phyloP scores from a whole-genome alignment of 2,888 invertebrate species.

The Neoitamus cyanurus region DNA sequence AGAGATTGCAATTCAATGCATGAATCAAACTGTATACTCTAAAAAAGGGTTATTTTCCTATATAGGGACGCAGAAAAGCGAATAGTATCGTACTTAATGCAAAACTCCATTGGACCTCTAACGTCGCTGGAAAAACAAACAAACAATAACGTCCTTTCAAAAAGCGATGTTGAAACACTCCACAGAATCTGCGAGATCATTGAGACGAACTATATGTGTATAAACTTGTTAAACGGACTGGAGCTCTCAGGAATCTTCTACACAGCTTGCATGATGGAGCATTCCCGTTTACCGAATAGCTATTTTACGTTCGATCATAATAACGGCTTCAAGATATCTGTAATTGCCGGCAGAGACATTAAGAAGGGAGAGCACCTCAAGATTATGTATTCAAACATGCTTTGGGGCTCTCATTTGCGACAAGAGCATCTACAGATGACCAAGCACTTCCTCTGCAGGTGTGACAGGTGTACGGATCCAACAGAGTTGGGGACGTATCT shows the following conservation, averaged over 20 bases:
- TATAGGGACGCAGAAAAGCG: slow-evolving; percentile 74
- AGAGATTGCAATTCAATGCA: too few relatives aligned
- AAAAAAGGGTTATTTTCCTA: background rate
- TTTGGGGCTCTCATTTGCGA: slow-evolving; percentile 87
- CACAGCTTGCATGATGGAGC: slow-evolving; percentile 83
- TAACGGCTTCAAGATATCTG: slow-evolving; percentile 73
- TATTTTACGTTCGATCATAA: slow-evolving; percentile 75
- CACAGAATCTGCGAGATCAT: slow-evolving; percentile 84
- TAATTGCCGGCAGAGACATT: slow-evolving; percentile 76
- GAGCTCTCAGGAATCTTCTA: slow-evolving; percentile 80
- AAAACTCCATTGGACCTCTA: slow-evolving; percentile 71
- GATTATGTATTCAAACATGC: slow-evolving; percentile 87
- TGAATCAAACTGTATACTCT: too few relatives aligned
- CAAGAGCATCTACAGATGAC: slow-evolving; percentile 81
- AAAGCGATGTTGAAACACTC: slow-evolving; percentile 70
- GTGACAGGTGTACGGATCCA: slow-evolving; percentile 81
- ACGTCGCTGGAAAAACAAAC: slow-evolving; percentile 67
- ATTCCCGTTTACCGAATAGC: slow-evolving; percentile 84
- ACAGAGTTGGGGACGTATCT: slow-evolving; percentile 82
- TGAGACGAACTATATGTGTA: slow-evolving; percentile 85
- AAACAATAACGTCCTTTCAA: slow-evolving; percentile 65
- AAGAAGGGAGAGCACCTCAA: slow-evolving; percentile 79
- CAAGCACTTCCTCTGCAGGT: slow-evolving; percentile 82
- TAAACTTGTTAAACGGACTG: slow-evolving; percentile 73
- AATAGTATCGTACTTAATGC: slow-evolving; percentile 73